Evolutionary conservation across 1,140 invertebrate genomes (phyloP).

Genomic region (Holotrichia oblita): DNA sequence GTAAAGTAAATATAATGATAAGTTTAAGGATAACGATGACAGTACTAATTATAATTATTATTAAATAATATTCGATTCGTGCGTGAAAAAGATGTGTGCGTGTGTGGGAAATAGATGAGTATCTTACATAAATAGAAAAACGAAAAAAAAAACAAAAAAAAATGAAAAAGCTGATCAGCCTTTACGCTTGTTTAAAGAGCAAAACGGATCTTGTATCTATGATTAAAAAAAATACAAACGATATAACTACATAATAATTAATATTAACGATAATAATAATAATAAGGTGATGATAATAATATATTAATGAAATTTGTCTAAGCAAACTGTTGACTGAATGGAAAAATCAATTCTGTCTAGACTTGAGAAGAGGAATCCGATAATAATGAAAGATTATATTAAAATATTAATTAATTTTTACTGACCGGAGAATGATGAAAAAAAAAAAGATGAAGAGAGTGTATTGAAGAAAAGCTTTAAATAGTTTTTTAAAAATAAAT

Average conservation of each 20-base stretch:
- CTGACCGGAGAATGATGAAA: not conserved
- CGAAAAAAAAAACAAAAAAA: too few relatives aligned
- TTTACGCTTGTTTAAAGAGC: not conserved
- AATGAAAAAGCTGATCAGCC: not conserved
- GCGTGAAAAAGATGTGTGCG: not conserved
- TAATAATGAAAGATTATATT: not conserved
- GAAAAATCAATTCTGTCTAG: not conserved
- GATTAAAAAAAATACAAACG: too few relatives aligned
- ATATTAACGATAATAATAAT: too few relatives aligned
- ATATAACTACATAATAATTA: too few relatives aligned
- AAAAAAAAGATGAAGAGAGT: not conserved
- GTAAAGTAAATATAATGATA: conserved; percentile 19
- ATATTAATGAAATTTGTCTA: too few relatives aligned
- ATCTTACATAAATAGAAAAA: too few relatives aligned
- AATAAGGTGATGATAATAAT: too few relatives aligned
- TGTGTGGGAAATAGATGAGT: too few relatives aligned
- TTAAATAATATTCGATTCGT: too few relatives aligned
- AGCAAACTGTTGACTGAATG: too few relatives aligned
- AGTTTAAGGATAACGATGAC: not conserved
- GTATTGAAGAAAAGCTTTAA: conserved; percentile 34
- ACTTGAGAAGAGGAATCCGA: not conserved
- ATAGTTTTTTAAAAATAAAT: conserved; percentile 37
- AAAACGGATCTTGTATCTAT: too few relatives aligned
- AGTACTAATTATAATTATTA: not conserved
- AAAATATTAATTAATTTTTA: not conserved